phyloP scores from a whole-genome alignment of 2,797 vertebrate genomes.

The Arctocebus calabarensis region DNA sequence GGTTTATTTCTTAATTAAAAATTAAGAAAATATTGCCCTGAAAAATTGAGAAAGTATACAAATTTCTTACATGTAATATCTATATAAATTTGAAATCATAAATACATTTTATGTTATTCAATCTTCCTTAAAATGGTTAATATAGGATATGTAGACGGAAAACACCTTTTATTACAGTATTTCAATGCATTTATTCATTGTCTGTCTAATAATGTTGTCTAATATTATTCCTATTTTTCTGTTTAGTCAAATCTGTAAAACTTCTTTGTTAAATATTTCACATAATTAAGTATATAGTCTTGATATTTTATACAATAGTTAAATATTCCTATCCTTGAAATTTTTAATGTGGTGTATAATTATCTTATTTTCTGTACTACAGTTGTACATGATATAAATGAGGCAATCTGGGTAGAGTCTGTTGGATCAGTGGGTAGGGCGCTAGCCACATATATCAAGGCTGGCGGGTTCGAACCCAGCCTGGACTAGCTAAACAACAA shows the following conservation, averaged over 20 bases:
- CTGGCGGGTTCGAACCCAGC: no score
- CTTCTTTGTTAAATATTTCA: not conserved
- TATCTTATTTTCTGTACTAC: not conserved
- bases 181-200: not conserved
- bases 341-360: not conserved
- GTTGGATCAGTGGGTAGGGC: no score
- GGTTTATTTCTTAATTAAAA: not conserved
- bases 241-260: not conserved
- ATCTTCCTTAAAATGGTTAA: not conserved
- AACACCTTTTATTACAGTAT: not conserved
- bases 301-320: not conserved
- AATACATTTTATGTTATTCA: not conserved
- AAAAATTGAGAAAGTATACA: not conserved
- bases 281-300: not conserved
- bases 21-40: not conserved
- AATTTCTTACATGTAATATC: not conserved
- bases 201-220: not conserved
- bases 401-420: not conserved
- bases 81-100: not conserved
- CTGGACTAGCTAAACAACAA: no score
- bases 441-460: no score
- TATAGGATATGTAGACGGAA: not conserved
- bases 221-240: not conserved
- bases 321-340: not conserved
- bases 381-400: not conserved